phyloP scores from a whole-genome alignment of 35 echinoderm and acorn worm genomes.

The Apostichopus californicus region DNA sequence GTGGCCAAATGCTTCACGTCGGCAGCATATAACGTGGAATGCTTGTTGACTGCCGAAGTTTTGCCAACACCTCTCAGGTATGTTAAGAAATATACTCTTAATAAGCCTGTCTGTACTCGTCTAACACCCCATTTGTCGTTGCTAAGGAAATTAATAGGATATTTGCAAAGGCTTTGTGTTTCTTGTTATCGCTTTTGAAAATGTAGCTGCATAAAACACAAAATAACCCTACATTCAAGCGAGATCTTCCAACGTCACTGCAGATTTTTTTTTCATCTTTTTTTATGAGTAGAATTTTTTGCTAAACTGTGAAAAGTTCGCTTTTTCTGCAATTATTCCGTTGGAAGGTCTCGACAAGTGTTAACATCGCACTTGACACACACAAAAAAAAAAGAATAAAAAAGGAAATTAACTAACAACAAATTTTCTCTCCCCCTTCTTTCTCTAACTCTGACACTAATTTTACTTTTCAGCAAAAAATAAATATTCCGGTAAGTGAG shows the following conservation, averaged over 20 bases:
- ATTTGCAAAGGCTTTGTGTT: no score
- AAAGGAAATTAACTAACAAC: neutral
- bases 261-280: neutral
- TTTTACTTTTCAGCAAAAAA: neutral
- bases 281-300: neutral
- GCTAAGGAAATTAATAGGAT: no score
- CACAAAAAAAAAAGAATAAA: neutral
- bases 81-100: neutral
- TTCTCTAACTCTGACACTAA: neutral
- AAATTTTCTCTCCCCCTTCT: neutral
- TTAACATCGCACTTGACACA: no score
- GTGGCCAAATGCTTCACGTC: slow-evolving; percentile 39
- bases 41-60: slow-evolving; percentile 34
- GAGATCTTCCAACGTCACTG: neutral
- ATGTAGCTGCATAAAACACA: neutral
- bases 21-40: slow-evolving; percentile 42
- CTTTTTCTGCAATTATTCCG: neutral
- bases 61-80: slow-evolving; percentile 48
- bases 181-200: neutral
- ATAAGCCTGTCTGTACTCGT: no score
- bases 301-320: neutral
- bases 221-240: neutral
- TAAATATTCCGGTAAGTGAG: neutral
- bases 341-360: neutral
- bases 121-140: no score